A percentile compares a stretch with the other conserved stretches of the same genome.
Conservation (phyloP, 1,140 invertebrate species). For the Eriocheir sinensis region DNA sequence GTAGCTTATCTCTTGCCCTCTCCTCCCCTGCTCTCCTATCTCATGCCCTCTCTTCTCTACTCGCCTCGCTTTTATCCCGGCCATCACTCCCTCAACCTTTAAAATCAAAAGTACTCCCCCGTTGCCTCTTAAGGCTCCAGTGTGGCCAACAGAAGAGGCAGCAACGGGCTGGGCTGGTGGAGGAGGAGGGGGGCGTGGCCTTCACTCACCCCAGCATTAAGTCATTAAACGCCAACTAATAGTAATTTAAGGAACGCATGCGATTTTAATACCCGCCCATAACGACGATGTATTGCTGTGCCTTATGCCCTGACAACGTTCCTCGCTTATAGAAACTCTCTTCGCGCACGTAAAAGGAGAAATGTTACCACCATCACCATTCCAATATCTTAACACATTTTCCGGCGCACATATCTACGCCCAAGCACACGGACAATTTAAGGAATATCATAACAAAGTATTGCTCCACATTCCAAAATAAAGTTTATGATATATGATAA, state of each 20-base stretch:
- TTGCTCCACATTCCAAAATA: neutral
- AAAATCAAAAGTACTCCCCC: neutral
- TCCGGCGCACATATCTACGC: no score
- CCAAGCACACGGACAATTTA: neutral
- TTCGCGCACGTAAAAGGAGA: neutral
- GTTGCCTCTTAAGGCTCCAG: neutral
- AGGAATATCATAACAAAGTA: neutral
- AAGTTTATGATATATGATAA: no score
- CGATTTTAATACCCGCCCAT: neutral
- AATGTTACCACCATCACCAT: slow-evolving; percentile 9
- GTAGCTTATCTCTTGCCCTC: neutral
- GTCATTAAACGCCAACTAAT: neutral
- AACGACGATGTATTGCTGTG: neutral
- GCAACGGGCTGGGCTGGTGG: neutral
- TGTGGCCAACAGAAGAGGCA: no score
- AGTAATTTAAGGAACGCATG: neutral
- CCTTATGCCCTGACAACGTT: neutral
- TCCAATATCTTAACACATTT: slow-evolving; percentile 13
- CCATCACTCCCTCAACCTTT: neutral
- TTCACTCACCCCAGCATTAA: neutral
- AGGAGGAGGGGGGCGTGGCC: neutral
- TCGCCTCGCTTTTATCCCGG: neutral
- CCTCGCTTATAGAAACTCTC: neutral
- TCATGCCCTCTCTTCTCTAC: neutral
- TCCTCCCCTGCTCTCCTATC: neutral